Percentiles rank a stretch among this genome's conserved stretches.
These are phyloP conservation scores for Hemicentrotus pulcherrimus DNA, from an alignment of 35 echinoderm and acorn worm species.

Conservation along the genomic window DNA sequence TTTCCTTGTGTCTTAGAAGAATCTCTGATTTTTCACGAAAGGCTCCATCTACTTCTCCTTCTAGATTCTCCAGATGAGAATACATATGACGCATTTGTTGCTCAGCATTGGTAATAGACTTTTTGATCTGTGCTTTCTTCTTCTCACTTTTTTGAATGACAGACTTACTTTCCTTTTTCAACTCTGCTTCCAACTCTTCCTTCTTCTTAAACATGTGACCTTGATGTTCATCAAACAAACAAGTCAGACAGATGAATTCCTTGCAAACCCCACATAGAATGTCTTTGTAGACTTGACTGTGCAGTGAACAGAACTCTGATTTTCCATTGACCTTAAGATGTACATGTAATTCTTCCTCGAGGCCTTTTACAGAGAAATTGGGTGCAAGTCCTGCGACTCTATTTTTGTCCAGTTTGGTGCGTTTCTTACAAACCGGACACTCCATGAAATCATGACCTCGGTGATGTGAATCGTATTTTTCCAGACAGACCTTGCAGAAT, in stretches of 20 bases:
- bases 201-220: background rate
- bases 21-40: no score
- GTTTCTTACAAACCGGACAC: background rate
- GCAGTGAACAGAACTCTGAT: background rate
- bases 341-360: background rate
- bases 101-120: background rate
- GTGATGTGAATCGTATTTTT: background rate
- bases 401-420: background rate
- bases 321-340: background rate
- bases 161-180: background rate
- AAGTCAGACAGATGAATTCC: background rate
- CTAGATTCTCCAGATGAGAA: background rate
- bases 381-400: background rate
- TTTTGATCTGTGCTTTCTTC: background rate
- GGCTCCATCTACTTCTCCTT: no score
- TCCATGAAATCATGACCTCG: background rate
- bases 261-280: background rate
- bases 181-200: background rate
- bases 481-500: background rate
- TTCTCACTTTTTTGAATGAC: background rate
- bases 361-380: background rate
- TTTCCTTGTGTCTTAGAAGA: no score
- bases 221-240: background rate
- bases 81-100: background rate
- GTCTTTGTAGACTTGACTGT: background rate